Base-by-base conservation (phyloP, 1,140 invertebrate genomes). In the Drosophila mayri region DNA sequence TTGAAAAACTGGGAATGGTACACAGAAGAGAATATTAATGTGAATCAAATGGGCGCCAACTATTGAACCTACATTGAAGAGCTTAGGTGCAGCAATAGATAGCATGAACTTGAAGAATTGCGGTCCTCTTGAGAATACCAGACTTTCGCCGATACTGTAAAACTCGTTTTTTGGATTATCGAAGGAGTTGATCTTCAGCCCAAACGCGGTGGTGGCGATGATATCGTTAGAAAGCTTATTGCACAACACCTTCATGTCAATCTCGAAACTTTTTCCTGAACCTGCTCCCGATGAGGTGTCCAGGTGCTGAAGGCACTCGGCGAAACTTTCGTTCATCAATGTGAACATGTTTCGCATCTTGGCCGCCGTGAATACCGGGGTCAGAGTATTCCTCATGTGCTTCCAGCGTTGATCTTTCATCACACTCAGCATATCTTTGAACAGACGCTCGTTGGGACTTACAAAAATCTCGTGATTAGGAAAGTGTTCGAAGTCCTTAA, bases 401-500 rank as follows among this genome's bases (percentile, higher is more conserved):
- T n/a, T n/a, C n/a, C n/a, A n/a, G n/a, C n/a, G n/a, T n/a, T n/a
- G n/a, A n/a, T n/a, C n/a, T n/a, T n/a, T n/a, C n/a, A n/a, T n/a
- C n/a, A n/a, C n/a, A n/a, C n/a, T n/a, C n/a, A n/a, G n/a, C n/a
- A n/a, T n/a, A n/a, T n/a, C n/a, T n/a, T n/a, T n/a, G n/a, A n/a
- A n/a, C n/a, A n/a, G n/a, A n/a, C n/a, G n/a, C n/a, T n/a, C n/a
- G n/a, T n/a, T n/a, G n/a, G n/a, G n/a, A n/a, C n/a, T n/a, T n/a
- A n/a, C n/a, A n/a, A n/a, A n/a, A n/a, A n/a, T n/a, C n/a, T n/a
- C n/a, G n/a, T n/a, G n/a, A n/a, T 96, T 94, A 0, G 93, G 86
- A 65, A 96, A 96, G 78, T 94, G 82, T 4, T 96, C 94, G 67
- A 96, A 96, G 63, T 95, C 94, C 80, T 95, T 95, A 0, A 96